phyloP scores from a whole-genome alignment of 2,797 vertebrate genomes.

The Chaunax sp. region DNA sequence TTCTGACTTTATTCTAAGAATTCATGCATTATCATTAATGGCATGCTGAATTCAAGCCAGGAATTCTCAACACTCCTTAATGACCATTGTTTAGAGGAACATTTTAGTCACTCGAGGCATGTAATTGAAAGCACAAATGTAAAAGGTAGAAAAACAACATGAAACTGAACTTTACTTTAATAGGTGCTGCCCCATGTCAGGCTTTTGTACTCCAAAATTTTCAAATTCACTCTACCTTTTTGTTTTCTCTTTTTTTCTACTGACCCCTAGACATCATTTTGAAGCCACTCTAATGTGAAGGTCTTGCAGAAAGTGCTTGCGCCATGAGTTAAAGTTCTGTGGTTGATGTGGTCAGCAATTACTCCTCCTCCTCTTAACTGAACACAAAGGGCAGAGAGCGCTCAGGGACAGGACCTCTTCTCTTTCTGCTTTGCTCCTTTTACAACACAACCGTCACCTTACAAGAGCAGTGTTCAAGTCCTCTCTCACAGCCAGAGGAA shows the following conservation, averaged over 20 bases:
- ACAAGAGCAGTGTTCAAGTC: conserved; percentile 53
- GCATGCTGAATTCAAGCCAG: too few relatives aligned
- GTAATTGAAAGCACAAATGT: conserved; percentile 1
- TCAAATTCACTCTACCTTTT: conserved; percentile 11
- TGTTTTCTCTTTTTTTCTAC: neutral
- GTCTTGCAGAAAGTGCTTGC: conserved; percentile 76
- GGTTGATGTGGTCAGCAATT: conserved; percentile 83
- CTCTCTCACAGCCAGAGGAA: conserved; percentile 59
- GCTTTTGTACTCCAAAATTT: conserved; percentile 33
- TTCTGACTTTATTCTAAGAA: too few relatives aligned
- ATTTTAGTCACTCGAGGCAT: neutral
- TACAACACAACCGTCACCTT: conserved; percentile 54
- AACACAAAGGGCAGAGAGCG: conserved; percentile 75
- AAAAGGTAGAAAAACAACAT: neutral
- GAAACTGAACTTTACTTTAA: conserved; percentile 29
- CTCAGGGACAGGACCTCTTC: conserved; percentile 76
- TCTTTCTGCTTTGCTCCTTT: conserved; percentile 54
- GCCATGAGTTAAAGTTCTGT: conserved; percentile 76
- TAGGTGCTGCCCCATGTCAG: conserved; percentile 18
- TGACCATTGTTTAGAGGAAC: neutral
- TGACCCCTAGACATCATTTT: conserved; percentile 58
- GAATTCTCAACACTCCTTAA: neutral
- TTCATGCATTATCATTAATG: too few relatives aligned
- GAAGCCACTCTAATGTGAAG: conserved; percentile 69
- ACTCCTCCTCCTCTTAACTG: conserved; percentile 63